Evolutionary conservation across 2,113 vertebrate species (phyloP).

Genomic region (Entosphenus tridentatus): DNA sequence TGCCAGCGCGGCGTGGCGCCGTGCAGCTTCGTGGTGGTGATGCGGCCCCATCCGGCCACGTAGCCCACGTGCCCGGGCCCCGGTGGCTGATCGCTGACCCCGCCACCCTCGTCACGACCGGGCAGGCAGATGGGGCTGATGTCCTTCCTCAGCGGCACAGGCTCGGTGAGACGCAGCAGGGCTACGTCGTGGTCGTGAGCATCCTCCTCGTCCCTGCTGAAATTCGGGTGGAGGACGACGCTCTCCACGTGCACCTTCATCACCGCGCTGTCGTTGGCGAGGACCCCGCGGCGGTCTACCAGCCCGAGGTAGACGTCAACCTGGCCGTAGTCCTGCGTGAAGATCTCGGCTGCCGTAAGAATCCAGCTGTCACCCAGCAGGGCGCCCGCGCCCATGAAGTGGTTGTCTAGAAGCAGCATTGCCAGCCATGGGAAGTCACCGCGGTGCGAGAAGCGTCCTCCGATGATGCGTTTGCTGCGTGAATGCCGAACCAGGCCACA

Average conservation of each 20-base stretch:
- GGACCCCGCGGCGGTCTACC: neutral
- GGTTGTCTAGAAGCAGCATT: neutral
- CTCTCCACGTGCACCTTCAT: neutral
- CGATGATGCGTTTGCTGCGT: neutral
- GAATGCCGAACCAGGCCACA: too few relatives aligned
- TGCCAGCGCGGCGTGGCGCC: too few relatives aligned
- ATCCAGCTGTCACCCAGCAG: constrained; percentile 1
- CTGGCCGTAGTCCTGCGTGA: neutral
- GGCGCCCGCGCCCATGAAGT: neutral
- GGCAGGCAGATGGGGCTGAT: constrained; percentile 3
- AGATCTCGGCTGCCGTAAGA: constrained; percentile 5
- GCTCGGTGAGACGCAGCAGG: neutral
- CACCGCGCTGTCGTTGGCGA: neutral
- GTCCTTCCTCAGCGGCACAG: neutral
- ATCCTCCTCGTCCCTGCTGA: neutral
- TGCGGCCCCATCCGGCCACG: constrained; percentile 6
- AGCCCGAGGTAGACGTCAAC: neutral
- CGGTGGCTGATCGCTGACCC: neutral
- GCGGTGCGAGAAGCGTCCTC: neutral
- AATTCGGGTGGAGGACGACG: neutral
- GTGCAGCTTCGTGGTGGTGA: too few relatives aligned
- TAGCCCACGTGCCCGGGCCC: neutral
- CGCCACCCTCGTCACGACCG: too few relatives aligned
- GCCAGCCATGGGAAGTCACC: constrained; percentile 6
- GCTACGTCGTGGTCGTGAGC: neutral